phyloP scores from a whole-genome alignment of 1,140 invertebrate species.

The Drosophila melanica region DNA sequence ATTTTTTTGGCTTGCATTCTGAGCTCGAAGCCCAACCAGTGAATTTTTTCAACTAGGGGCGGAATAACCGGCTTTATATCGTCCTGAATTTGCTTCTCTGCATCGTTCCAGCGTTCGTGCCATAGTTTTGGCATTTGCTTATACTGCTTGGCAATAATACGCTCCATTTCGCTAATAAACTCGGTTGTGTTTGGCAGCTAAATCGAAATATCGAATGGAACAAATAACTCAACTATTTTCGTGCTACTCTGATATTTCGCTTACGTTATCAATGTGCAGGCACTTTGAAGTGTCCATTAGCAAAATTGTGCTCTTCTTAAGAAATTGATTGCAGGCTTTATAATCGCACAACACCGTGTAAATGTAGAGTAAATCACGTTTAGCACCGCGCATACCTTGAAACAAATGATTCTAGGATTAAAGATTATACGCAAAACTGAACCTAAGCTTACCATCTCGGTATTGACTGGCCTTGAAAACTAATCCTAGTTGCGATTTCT shows the following conservation, averaged over 20 bases:
- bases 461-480: too few species aligned
- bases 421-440: too few species aligned
- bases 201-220: too few species aligned
- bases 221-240: too few species aligned
- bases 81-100: not conserved
- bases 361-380: not conserved
- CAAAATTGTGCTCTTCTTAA: not conserved
- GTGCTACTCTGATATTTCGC: not conserved
- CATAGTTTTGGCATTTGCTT: not conserved
- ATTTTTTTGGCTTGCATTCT: not conserved
- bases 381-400: not conserved
- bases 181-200: not conserved
- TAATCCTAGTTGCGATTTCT: too few species aligned
- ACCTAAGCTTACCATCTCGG: too few species aligned
- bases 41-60: not conserved
- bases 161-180: not conserved
- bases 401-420: too few species aligned
- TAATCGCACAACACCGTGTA: not conserved
- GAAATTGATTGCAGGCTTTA: not conserved
- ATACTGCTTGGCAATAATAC: not conserved
- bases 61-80: not conserved
- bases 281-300: not conserved
- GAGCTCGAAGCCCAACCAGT: not conserved
- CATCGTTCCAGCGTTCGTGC: too few species aligned
- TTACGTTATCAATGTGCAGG: not conserved